Evolutionary conservation across 1,140 invertebrate species (phyloP).

Genomic region (Venustaconcha ellipsiformis): DNA sequence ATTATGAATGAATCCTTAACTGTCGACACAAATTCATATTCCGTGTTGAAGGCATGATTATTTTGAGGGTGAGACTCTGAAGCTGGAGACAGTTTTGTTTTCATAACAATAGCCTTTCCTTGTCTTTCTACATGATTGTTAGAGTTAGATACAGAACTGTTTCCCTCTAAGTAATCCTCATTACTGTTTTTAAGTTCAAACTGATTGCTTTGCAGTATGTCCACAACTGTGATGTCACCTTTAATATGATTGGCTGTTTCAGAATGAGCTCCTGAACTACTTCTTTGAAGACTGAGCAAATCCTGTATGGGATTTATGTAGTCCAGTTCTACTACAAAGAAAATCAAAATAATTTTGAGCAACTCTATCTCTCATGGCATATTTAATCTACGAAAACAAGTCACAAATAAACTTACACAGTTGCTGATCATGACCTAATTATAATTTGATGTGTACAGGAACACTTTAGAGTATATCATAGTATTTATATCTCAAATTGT

Average conservation of each 20-base stretch:
- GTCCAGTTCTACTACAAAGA: too few species aligned
- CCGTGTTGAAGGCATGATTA: slow-evolving; percentile 45
- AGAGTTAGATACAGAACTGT: slow-evolving; percentile 14
- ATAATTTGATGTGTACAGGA: too few species aligned
- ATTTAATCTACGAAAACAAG: too few species aligned
- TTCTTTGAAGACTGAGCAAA: too few species aligned
- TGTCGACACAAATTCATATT: slow-evolving; percentile 20
- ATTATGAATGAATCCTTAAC: slow-evolving; percentile 42
- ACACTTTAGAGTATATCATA: too few species aligned
- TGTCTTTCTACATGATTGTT: slow-evolving; percentile 17
- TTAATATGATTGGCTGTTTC: slow-evolving; percentile 4
- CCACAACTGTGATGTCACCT: slow-evolving; percentile 24
- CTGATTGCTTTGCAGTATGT: slow-evolving; percentile 23
- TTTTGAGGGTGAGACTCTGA: slow-evolving; percentile 53
- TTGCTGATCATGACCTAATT: too few species aligned
- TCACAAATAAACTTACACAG: too few species aligned
- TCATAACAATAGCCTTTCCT: slow-evolving; percentile 21
- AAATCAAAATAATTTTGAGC: too few species aligned
- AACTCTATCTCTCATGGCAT: too few species aligned
- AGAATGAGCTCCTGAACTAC: too few species aligned
- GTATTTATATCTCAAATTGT: too few species aligned
- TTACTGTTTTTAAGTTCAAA: slow-evolving; percentile 7
- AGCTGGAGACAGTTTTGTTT: slow-evolving; percentile 51
- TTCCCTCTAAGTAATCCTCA: slow-evolving; percentile 9
- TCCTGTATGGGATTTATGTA: too few species aligned